phyloP scores from a whole-genome alignment of 2,888 invertebrate species.

The Miltochrista miniata region DNA sequence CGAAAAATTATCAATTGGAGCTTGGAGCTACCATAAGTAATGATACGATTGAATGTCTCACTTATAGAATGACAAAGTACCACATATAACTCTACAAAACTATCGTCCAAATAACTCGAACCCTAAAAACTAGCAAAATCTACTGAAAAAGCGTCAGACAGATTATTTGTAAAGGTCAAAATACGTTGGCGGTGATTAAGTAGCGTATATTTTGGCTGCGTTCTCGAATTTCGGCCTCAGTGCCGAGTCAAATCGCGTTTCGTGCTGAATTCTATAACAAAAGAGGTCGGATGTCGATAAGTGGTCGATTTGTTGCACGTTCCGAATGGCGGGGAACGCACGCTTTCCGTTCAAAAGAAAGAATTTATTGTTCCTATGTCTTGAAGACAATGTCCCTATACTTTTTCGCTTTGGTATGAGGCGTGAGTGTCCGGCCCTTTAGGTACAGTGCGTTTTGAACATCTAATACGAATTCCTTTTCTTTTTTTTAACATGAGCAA shows the following conservation, averaged over 20 bases:
- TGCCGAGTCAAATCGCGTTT: constrained; percentile 51
- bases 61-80: too few relatives aligned
- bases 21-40: too few relatives aligned
- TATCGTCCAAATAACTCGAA: neutral
- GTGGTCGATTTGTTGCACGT: constrained; percentile 36
- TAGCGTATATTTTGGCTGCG: constrained; percentile 49
- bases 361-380: constrained; percentile 5
- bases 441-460: neutral
- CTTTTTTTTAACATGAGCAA: too few relatives aligned
- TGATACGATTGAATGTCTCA: too few relatives aligned
- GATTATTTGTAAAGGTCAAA: neutral
- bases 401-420: neutral
- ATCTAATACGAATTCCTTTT: too few relatives aligned
- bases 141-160: neutral
- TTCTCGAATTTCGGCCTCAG: constrained; percentile 48
- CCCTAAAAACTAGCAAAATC: neutral
- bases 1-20: too few relatives aligned
- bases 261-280: constrained; percentile 61
- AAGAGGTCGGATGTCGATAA: constrained; percentile 45
- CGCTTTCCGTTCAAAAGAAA: constrained; percentile 14
- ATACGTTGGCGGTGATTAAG: constrained; percentile 13
- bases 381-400: neutral
- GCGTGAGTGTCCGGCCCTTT: neutral
- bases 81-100: neutral
- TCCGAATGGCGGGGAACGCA: constrained; percentile 18